Evolutionary conservation across 2,888 invertebrate genomes (phyloP), one percentile per base, ranked within the genome.

Genomic region (Hipparchia sbordonii): DNA sequence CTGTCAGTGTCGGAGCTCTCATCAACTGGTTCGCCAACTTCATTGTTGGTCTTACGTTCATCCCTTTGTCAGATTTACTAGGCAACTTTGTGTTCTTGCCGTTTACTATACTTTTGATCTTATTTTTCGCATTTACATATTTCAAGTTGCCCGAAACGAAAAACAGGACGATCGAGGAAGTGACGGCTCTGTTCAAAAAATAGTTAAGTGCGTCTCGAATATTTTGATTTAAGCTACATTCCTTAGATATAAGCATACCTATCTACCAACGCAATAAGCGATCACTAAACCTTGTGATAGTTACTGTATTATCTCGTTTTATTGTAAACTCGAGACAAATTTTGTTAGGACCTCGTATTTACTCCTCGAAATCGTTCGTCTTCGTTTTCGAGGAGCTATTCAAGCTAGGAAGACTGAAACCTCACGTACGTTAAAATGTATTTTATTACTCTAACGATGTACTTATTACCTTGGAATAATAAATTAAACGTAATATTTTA

Each of bases 1-100:
- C 94, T 0, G 93, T 94, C 10, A 94, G 94, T 72, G 88, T 94
- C 0, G 94, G 94, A 3, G 94, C 94, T 12, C 82, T 93, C 2
- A 90, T 94, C 71, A 94, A 94, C 81, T 94, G 94, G 94, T 88
- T 93, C 65, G 93, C 94, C 10, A 94, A 94, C 82, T 94, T 94
- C 73, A 81, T 94, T n/a, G 91, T 94, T n/a, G 93, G 93, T 2
- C 80, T 94, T 7, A 85, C 90, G 0, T 94, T 94, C 81, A 87
- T 92, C 56, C 84, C 89, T 5, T 85, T 94, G 86, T 86, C 85
- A 2, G 78, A 84, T 0, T 86, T 85, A 1, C 81, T 94, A 39
- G 89, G 86, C 23, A 87, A 92, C 80, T 92, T 85, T 72, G 93
- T 93, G 51, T 94, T 94, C 84, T 77, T 94, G 77, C 94, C 94